Percentiles rank a stretch among this genome's conserved stretches.
phyloP scores from a whole-genome alignment of 2,888 invertebrate species.

The Augiades crinisus region DNA sequence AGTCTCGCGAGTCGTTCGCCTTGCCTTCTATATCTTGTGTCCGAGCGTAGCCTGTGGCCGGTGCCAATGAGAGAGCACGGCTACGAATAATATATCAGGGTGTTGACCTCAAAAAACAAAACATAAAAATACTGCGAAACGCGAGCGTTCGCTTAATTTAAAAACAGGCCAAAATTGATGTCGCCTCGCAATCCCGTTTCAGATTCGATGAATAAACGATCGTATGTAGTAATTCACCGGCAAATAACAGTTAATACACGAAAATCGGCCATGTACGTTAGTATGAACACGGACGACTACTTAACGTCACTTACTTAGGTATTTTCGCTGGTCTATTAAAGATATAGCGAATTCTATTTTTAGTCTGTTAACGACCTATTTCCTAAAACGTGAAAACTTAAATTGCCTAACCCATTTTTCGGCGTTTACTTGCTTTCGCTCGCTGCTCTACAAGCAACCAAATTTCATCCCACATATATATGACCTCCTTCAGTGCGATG shows the following conservation, averaged over 20 bases:
- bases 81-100: constrained; percentile 30
- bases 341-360: no score
- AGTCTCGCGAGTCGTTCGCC: constrained; percentile 17
- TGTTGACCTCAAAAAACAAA: constrained; percentile 38
- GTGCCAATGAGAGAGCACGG: constrained; percentile 15
- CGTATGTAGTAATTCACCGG: not conserved
- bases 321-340: no score
- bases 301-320: no score
- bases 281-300: no score
- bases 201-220: constrained; percentile 4
- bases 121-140: constrained; percentile 23
- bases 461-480: no score
- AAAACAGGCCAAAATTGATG: constrained; percentile 8
- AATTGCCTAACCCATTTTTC: no score
- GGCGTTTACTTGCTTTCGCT: no score
- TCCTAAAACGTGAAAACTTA: no score
- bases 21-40: constrained; percentile 9
- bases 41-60: not conserved
- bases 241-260: not conserved
- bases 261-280: no score
- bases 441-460: no score
- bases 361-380: no score
- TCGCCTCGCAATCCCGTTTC: constrained; percentile 1
- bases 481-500: no score
- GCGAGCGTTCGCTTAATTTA: not conserved